phyloP scores from a whole-genome alignment of 2,888 invertebrate genomes.

The Odontocolon sp. region DNA sequence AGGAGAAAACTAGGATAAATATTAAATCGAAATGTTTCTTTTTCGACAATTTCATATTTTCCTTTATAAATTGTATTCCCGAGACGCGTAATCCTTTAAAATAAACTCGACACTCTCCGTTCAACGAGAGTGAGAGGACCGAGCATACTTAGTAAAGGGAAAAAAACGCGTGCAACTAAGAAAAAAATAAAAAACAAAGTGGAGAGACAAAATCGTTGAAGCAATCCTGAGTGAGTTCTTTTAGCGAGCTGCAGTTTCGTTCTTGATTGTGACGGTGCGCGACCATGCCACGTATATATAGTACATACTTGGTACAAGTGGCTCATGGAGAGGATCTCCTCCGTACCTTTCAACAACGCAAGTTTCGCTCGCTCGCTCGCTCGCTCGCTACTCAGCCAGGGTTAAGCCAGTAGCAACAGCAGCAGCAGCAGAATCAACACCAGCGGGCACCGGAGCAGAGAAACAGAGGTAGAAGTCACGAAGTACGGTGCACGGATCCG shows the following conservation, averaged over 20 bases:
- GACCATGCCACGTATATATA: slow-evolving; percentile 37
- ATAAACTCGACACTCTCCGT: slow-evolving; percentile 53
- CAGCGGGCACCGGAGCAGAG: slow-evolving; percentile 50
- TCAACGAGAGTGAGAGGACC: slow-evolving; percentile 20
- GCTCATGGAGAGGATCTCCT: slow-evolving; percentile 50
- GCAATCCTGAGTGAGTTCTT: slow-evolving; percentile 16
- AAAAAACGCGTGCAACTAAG: slow-evolving; percentile 53
- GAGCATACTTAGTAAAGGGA: slow-evolving; percentile 34
- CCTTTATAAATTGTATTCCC: neutral
- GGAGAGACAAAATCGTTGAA: slow-evolving; percentile 45
- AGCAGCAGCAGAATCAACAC: slow-evolving; percentile 21
- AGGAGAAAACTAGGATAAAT: neutral
- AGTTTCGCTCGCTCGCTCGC: no score
- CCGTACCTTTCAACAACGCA: slow-evolving; percentile 49
- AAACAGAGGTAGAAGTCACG: slow-evolving; percentile 32
- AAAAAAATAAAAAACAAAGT: neutral
- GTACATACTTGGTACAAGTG: no score
- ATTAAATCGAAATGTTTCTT: neutral
- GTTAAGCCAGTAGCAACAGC: slow-evolving; percentile 45
- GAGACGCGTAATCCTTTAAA: slow-evolving; percentile 50
- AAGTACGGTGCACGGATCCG: slow-evolving; percentile 59
- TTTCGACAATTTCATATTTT: neutral
- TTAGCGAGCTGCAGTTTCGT: neutral
- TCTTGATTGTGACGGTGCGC: neutral
- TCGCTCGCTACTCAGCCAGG: slow-evolving; percentile 48